phyloP scores from a whole-genome alignment of 2,113 vertebrate genomes.

The Elanoides forficatus region DNA sequence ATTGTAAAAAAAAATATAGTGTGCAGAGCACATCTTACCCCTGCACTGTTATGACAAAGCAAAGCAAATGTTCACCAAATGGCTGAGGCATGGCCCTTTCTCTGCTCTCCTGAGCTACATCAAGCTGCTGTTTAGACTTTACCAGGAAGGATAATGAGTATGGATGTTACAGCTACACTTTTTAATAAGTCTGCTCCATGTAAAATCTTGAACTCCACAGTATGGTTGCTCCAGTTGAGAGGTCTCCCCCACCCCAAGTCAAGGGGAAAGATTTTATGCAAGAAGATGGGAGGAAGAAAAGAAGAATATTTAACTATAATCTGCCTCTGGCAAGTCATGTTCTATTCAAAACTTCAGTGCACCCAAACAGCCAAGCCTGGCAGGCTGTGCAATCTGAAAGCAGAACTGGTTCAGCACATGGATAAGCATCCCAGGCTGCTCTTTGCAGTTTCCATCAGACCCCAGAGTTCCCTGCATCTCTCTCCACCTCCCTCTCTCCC shows the following conservation, averaged over 20 bases:
- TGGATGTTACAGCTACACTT: neutral
- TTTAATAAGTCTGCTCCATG: neutral
- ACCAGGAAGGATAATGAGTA: neutral
- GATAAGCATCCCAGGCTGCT: neutral
- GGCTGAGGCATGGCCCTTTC: neutral
- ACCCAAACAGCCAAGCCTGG: neutral
- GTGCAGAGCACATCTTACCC: neutral
- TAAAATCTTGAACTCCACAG: neutral
- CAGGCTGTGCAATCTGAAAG: neutral
- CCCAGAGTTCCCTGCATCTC: neutral
- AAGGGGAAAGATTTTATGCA: neutral
- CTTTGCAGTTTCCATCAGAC: neutral
- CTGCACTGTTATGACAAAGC: neutral
- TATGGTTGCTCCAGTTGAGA: neutral
- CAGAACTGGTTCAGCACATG: neutral
- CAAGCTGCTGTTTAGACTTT: neutral
- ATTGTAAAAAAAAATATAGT: neutral
- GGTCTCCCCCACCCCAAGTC: neutral
- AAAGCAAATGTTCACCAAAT: neutral
- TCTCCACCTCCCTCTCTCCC: neutral
- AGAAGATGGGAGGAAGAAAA: neutral
- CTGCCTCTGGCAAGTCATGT: conserved; percentile 12
- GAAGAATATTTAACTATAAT: neutral
- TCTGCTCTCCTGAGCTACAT: neutral
- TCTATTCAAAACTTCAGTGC: neutral